phyloP scores from a whole-genome alignment of 2,888 invertebrate genomes.

The Ophion slaviceki region DNA sequence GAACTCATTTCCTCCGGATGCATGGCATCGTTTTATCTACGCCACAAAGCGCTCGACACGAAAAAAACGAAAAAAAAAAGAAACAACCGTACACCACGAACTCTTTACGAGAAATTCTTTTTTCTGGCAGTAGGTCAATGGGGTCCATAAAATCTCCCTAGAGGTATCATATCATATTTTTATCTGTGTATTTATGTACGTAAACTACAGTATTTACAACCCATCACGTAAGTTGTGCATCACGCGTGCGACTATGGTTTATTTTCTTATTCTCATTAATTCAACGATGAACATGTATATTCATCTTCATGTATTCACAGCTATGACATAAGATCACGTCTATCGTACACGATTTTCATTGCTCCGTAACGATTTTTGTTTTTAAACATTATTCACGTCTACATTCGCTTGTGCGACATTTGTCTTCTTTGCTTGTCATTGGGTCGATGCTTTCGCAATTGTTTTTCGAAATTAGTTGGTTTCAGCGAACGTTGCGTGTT shows the following conservation, averaged over 20 bases:
- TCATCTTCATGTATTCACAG: slow-evolving; percentile 53
- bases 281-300: slow-evolving; percentile 9
- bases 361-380: slow-evolving; percentile 36
- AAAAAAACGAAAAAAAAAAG: slow-evolving; percentile 11
- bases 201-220: slow-evolving; percentile 61
- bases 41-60: background rate
- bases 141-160: slow-evolving; percentile 33
- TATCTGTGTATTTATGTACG: slow-evolving; percentile 43
- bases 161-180: slow-evolving; percentile 27
- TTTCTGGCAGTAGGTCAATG: slow-evolving; percentile 53
- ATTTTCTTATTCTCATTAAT: slow-evolving; percentile 6
- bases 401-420: slow-evolving; percentile 28
- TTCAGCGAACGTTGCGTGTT: background rate
- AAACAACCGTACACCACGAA: background rate
- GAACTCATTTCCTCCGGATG: background rate
- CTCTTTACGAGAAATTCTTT: slow-evolving; percentile 20
- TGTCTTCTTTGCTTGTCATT: slow-evolving; percentile 1
- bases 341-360: slow-evolving; percentile 58
- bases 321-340: slow-evolving; percentile 58
- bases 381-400: slow-evolving; percentile 19
- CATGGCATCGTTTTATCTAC: background rate
- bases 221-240: slow-evolving; percentile 49
- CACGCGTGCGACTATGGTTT: slow-evolving; percentile 25
- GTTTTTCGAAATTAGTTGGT: background rate
- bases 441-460: background rate